phyloP scores from a whole-genome alignment of 23 tunicate genomes.

The Halocynthia aurantium region DNA sequence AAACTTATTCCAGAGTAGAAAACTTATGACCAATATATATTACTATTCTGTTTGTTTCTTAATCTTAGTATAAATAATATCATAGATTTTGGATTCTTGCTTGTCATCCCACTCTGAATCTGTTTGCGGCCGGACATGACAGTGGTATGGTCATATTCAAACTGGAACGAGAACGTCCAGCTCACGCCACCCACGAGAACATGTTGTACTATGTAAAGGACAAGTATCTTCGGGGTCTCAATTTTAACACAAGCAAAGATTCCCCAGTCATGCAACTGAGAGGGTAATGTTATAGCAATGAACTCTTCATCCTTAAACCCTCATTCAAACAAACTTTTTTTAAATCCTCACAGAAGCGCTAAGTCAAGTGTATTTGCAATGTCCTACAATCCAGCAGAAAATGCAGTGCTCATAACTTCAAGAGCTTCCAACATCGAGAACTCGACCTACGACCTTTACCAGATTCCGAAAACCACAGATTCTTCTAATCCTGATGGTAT shows the following conservation, averaged over 20 bases:
- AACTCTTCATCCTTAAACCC: neutral
- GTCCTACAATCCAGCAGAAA: slow-evolving; percentile 96
- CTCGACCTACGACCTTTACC: slow-evolving; percentile 92
- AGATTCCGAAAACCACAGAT: slow-evolving; percentile 78
- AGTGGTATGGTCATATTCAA: slow-evolving; percentile 91
- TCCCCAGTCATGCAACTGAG: slow-evolving; percentile 75
- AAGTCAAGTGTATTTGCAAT: slow-evolving; percentile 59
- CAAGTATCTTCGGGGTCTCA: slow-evolving; percentile 75
- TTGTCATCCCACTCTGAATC: slow-evolving; percentile 89
- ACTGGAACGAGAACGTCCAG: slow-evolving; percentile 94
- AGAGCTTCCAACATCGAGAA: slow-evolving; percentile 93
- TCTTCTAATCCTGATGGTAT: slow-evolving; percentile 88
- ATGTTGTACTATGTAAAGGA: slow-evolving; percentile 94
- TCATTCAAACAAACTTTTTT: neutral
- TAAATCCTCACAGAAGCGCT: slow-evolving; percentile 31
- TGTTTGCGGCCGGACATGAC: slow-evolving; percentile 99
- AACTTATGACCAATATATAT: no score
- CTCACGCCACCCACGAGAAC: slow-evolving; percentile 84
- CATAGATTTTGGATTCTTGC: slow-evolving; percentile 88
- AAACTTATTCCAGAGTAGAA: no score
- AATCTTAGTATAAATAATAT: neutral
- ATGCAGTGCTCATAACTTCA: slow-evolving; percentile 81
- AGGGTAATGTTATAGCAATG: slow-evolving; percentile 31
- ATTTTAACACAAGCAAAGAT: slow-evolving; percentile 90
- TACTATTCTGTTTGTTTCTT: no score